phyloP scores from a whole-genome alignment of 2,797 vertebrate species.

The Podargus strigoides region DNA sequence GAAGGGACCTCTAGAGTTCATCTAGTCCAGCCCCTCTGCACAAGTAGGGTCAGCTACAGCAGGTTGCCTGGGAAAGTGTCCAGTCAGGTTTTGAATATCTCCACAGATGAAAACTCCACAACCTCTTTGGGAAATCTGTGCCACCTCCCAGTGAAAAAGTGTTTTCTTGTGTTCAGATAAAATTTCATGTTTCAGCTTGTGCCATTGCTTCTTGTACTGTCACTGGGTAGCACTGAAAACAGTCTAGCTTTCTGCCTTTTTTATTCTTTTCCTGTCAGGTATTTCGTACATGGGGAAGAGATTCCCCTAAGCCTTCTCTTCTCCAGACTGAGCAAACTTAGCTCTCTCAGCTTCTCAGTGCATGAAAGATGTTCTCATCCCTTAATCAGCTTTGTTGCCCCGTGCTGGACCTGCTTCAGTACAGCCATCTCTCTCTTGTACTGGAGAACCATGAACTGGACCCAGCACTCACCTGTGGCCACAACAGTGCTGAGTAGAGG shows the following conservation, averaged over 20 bases:
- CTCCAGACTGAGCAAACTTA: not conserved
- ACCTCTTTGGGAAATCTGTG: not conserved
- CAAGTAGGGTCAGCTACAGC: not conserved
- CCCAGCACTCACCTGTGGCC: not conserved
- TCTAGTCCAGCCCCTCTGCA: not conserved
- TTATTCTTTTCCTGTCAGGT: not conserved
- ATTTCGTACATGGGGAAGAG: not conserved
- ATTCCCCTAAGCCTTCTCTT: not conserved
- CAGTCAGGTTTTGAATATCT: not conserved
- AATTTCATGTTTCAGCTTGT: not conserved
- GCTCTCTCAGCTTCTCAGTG: not conserved
- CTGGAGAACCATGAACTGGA: not conserved
- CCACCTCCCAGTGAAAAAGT: not conserved
- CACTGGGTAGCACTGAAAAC: too few species aligned
- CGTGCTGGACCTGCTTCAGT: not conserved
- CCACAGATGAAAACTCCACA: not conserved
- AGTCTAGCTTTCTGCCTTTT: not conserved
- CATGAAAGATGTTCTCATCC: not conserved
- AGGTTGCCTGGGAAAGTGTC: not conserved
- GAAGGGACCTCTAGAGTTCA: not conserved
- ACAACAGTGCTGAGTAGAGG: not conserved
- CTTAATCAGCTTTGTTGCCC: not conserved
- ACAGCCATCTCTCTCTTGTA: not conserved
- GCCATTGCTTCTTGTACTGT: not conserved
- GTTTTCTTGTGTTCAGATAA: not conserved